These are phyloP conservation scores for honey bee (Apis mellifera) DNA, from an alignment of 1,140 invertebrate species.

Conservation along the genomic window DNA sequence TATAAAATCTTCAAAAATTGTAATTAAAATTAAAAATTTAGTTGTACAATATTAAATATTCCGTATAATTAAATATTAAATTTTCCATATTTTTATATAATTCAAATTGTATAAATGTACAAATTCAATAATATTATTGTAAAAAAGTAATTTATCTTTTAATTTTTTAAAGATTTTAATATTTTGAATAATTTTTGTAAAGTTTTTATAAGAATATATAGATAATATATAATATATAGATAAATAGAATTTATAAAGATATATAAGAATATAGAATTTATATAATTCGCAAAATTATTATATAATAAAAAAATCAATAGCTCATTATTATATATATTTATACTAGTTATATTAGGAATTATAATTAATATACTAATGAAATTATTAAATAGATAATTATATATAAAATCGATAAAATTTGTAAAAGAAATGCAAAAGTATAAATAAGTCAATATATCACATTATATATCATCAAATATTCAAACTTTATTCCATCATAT, in stretches of 20 bases:
- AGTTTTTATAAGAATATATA: background rate
- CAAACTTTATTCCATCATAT: background rate
- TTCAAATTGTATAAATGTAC: constrained; percentile 24
- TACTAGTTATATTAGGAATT: background rate
- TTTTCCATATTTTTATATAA: background rate
- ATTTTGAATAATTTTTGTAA: constrained; percentile 1
- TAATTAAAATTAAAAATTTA: constrained; percentile 12
- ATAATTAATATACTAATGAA: background rate
- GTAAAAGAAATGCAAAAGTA: background rate
- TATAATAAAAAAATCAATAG: background rate
- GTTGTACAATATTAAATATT: constrained; percentile 8
- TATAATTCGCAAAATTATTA: constrained; percentile 12
- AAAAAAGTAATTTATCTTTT: constrained; percentile 5
- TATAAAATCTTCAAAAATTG: constrained; percentile 12
- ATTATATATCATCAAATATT: constrained; percentile 9
- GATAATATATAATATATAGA: background rate
- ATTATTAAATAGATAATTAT: background rate
- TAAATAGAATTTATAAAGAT: background rate
- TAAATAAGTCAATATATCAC: constrained; percentile 35
- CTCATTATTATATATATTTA: background rate
- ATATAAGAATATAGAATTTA: background rate
- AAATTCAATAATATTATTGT: constrained; percentile 29
- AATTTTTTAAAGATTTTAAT: constrained; percentile 15
- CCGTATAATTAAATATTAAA: background rate
- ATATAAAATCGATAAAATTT: background rate